Conservation (phyloP, 2,113 vertebrate species). For the Misgurnus anguillicaudatus region DNA sequence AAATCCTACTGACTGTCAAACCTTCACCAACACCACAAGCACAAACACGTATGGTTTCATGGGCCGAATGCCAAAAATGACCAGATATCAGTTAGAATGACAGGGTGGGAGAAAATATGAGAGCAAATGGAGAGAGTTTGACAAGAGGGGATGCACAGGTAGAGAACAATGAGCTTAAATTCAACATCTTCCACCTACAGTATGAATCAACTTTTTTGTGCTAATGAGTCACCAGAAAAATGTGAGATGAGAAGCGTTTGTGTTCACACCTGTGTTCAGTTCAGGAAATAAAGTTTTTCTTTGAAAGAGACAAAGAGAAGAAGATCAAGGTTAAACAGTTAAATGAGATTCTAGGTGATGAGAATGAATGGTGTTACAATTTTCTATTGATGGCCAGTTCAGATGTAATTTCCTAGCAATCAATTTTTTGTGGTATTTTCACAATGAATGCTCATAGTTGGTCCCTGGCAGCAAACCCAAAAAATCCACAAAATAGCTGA, state of each 20-base stretch:
- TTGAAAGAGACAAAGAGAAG: constrained; percentile 13
- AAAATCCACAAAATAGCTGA: constrained; percentile 53
- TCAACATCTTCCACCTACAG: no score
- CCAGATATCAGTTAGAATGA: background rate
- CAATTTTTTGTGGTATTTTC: constrained; percentile 52
- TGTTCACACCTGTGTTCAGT: no score
- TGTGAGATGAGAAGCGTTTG: no score
- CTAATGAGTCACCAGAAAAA: background rate
- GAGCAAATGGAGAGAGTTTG: constrained; percentile 72
- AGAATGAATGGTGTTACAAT: background rate
- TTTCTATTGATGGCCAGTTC: constrained; percentile 60
- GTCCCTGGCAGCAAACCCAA: constrained; percentile 58
- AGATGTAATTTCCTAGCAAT: constrained; percentile 57
- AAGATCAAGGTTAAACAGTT: background rate
- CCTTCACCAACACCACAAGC: background rate
- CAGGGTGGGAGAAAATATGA: constrained; percentile 12
- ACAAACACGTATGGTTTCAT: background rate
- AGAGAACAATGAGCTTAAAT: constrained; percentile 55
- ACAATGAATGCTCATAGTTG: constrained; percentile 62
- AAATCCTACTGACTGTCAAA: background rate
- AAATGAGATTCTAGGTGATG: no score
- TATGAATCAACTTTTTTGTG: no score
- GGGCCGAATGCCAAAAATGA: background rate
- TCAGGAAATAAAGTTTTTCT: no score
- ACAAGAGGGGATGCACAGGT: constrained; percentile 33